These are phyloP conservation scores for Sebastolobus altivelis DNA, from an alignment of 2,797 vertebrate species.

Conservation along the genomic window DNA sequence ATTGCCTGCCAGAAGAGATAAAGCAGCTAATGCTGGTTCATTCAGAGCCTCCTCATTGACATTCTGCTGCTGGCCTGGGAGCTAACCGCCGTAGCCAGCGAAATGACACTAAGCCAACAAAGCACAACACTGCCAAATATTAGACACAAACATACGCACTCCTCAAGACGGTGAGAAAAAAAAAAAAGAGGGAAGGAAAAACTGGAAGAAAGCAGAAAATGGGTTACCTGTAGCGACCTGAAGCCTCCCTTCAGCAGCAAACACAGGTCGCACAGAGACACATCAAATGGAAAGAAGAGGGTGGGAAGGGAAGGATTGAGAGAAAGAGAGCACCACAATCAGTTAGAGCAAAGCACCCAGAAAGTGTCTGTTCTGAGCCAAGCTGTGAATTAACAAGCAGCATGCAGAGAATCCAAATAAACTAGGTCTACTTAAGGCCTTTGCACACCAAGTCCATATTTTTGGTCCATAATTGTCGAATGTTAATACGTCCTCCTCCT, in stretches of 20 bases:
- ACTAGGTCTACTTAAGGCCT: not conserved
- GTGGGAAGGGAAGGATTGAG: slow-evolving; percentile 59
- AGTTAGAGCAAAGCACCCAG: slow-evolving; percentile 72
- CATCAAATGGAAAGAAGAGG: slow-evolving; percentile 73
- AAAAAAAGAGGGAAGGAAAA: slow-evolving; percentile 42
- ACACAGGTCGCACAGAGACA: slow-evolving; percentile 76
- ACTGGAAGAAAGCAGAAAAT: slow-evolving; percentile 58
- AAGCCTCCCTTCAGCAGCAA: slow-evolving; percentile 96
- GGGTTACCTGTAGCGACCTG: slow-evolving; percentile 97
- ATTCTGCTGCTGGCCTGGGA: slow-evolving; percentile 73
- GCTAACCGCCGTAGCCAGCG: slow-evolving; percentile 53
- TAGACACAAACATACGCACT: slow-evolving; percentile 47
- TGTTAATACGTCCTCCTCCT: too few relatives aligned
- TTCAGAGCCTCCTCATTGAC: slow-evolving; percentile 77
- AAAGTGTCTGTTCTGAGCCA: slow-evolving; percentile 53
- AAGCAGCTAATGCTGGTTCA: slow-evolving; percentile 72
- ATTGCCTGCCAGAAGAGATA: slow-evolving; percentile 69
- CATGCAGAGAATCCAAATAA: slow-evolving; percentile 68
- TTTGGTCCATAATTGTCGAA: too few relatives aligned
- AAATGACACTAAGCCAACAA: slow-evolving; percentile 63
- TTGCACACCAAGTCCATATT: too few relatives aligned
- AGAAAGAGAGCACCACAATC: slow-evolving; percentile 71
- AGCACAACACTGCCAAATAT: slow-evolving; percentile 57
- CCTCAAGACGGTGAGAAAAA: slow-evolving; percentile 12
- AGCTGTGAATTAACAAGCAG: slow-evolving; percentile 69